phyloP scores from a whole-genome alignment of 2,113 vertebrate genomes.

The Climacteris rufus region DNA sequence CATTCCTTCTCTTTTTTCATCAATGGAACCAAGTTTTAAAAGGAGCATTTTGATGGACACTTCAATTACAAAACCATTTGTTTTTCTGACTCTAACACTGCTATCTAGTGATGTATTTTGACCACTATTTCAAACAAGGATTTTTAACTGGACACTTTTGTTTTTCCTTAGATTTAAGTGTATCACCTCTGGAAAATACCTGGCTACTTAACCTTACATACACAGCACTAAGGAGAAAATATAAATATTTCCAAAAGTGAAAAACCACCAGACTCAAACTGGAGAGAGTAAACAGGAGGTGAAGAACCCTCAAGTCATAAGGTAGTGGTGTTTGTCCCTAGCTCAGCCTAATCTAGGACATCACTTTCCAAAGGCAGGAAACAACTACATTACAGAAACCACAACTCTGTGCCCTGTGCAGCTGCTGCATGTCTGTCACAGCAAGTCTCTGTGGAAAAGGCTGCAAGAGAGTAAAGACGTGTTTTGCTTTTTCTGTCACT shows the following conservation, averaged over 20 bases:
- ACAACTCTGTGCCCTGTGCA: background rate
- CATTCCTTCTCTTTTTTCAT: background rate
- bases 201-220: background rate
- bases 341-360: background rate
- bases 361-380: background rate
- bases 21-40: background rate
- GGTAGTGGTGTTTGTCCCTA: background rate
- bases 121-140: background rate
- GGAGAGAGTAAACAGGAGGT: background rate
- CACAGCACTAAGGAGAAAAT: background rate
- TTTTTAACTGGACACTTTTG: background rate
- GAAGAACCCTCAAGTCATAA: background rate
- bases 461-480: background rate
- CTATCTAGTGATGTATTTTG: background rate
- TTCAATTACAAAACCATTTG: background rate
- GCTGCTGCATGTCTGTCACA: background rate
- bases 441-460: background rate
- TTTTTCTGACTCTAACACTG: background rate
- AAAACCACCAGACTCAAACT: background rate
- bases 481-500: background rate
- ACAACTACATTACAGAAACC: background rate
- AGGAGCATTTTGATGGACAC: background rate
- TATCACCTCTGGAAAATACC: background rate
- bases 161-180: rapidly evolving
- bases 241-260: background rate